A percentile compares a stretch with the other conserved stretches of the same genome.
These are phyloP conservation scores for Manduca sexta DNA, from an alignment of 1,140 invertebrate genomes.

Conservation along the genomic window DNA sequence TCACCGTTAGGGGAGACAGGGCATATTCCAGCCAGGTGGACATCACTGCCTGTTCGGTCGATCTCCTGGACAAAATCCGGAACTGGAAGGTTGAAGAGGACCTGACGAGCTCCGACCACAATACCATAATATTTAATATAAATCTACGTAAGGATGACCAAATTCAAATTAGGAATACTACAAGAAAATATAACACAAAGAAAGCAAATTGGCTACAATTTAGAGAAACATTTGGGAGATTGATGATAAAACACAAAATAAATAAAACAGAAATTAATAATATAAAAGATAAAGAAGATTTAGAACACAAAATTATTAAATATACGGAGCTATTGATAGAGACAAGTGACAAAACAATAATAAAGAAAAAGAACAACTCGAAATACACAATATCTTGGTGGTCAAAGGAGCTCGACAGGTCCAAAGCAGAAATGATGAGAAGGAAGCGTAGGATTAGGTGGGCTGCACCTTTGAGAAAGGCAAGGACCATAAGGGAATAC, in stretches of 20 bases:
- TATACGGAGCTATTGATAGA: conserved; percentile 1
- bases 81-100: conserved; percentile 1
- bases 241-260: conserved; percentile 7
- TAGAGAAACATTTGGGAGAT: conserved; percentile 9
- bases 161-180: conserved; percentile 7
- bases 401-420: not conserved
- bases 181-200: conserved; percentile 14
- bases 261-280: not conserved
- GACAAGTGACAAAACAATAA: conserved; percentile 3
- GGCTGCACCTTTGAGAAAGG: not conserved
- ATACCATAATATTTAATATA: conserved; percentile 11
- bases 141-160: not conserved
- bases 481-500: not conserved
- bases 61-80: not conserved
- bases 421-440: not conserved
- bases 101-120: conserved; percentile 12
- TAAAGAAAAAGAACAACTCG: not conserved
- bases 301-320: not conserved
- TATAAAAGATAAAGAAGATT: conserved; percentile 2
- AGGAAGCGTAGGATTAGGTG: not conserved
- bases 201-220: conserved; percentile 18
- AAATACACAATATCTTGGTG: conserved; percentile 3
- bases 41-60: too few species aligned
- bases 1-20: conserved; percentile 11
- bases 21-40: not conserved